These are phyloP conservation scores for Rhagonycha fulva DNA, from an alignment of 2,888 invertebrate genomes.

Conservation along the genomic window DNA sequence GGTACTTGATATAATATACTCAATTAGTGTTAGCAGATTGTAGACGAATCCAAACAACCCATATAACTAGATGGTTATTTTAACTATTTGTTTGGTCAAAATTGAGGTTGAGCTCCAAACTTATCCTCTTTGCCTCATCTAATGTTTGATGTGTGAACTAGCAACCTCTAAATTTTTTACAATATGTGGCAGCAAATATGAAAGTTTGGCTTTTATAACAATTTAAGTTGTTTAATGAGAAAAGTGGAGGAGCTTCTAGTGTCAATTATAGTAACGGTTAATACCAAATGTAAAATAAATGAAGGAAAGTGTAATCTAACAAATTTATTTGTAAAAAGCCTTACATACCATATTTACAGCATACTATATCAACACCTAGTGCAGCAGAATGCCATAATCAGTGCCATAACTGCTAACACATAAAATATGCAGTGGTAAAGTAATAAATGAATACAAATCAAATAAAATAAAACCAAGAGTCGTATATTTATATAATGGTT, in stretches of 20 bases:
- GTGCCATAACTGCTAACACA: slow-evolving; percentile 25
- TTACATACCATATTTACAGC: slow-evolving; percentile 56
- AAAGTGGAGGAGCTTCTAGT: not conserved
- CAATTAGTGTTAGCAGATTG: too few relatives aligned
- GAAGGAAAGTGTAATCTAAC: slow-evolving; percentile 38
- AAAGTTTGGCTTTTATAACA: too few relatives aligned
- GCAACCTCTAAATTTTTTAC: too few relatives aligned
- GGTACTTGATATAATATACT: too few relatives aligned
- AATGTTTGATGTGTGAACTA: too few relatives aligned
- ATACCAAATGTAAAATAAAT: not conserved
- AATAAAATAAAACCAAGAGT: not conserved
- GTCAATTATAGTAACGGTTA: not conserved
- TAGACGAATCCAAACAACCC: too few relatives aligned
- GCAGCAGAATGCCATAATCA: slow-evolving; percentile 26
- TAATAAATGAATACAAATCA: slow-evolving; percentile 5
- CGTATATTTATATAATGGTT: not conserved
- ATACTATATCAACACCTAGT: slow-evolving; percentile 38
- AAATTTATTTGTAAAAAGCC: slow-evolving; percentile 55
- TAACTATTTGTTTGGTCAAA: too few relatives aligned
- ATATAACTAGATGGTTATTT: too few relatives aligned
- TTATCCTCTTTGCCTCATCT: too few relatives aligned
- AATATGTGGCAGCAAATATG: too few relatives aligned
- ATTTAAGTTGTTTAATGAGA: too few relatives aligned
- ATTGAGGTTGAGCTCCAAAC: too few relatives aligned
- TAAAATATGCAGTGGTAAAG: slow-evolving; percentile 16